phyloP scores from a whole-genome alignment of 35 echinoderm and acorn worm species.

The Apostichopus japonicus region DNA sequence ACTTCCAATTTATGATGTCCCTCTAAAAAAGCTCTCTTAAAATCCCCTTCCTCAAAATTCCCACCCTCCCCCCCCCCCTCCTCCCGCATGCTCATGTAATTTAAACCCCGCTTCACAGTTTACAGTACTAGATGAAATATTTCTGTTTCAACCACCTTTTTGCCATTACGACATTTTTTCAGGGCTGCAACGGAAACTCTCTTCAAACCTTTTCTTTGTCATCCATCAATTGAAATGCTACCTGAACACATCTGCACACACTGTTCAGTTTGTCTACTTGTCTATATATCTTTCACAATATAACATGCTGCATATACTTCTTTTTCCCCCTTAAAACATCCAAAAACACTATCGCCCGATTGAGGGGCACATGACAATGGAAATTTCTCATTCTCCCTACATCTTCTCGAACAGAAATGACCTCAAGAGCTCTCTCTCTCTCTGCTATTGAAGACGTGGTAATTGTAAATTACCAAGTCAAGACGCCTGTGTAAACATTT shows the following conservation, averaged over 20 bases:
- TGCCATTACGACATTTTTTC: neutral
- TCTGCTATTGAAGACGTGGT: neutral
- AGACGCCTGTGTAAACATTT: neutral
- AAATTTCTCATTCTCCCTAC: neutral
- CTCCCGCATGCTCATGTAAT: too few species aligned
- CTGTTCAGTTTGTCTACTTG: neutral
- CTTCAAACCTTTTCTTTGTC: neutral
- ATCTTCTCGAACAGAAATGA: neutral
- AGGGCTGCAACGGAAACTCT: neutral
- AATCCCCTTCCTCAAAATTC: too few species aligned
- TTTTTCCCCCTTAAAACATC: neutral
- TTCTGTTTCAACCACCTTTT: too few species aligned
- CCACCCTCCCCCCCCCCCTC: too few species aligned
- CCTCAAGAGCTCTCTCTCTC: neutral
- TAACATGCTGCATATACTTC: neutral
- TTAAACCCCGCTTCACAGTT: too few species aligned
- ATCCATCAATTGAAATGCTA: too few species aligned
- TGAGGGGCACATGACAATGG: neutral
- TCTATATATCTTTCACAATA: neutral
- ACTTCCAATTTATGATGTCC: too few species aligned
- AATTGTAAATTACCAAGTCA: neutral
- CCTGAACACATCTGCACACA: neutral
- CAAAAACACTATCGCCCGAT: neutral
- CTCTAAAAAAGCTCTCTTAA: too few species aligned
- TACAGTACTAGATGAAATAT: too few species aligned